A percentile compares a stretch with the other conserved stretches of the same genome.
Evolutionary conservation across 2,888 invertebrate genomes (phyloP).

Genomic region (Stratiomys singularior): DNA sequence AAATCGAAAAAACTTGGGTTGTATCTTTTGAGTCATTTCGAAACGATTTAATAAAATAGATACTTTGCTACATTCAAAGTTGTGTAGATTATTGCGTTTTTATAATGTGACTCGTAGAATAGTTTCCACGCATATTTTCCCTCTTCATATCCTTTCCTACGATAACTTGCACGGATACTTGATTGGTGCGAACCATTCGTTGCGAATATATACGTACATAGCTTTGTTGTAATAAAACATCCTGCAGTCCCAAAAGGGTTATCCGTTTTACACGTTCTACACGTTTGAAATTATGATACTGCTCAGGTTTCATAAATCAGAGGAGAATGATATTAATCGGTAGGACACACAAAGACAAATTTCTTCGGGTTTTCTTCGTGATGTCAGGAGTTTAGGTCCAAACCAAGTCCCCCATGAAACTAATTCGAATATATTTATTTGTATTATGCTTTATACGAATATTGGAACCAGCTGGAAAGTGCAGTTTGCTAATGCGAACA

Average conservation of each 20-base stretch:
- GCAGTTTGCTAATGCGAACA: too few species aligned
- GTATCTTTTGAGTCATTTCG: too few species aligned
- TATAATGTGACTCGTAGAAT: too few species aligned
- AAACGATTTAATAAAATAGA: too few species aligned
- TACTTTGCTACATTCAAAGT: too few species aligned
- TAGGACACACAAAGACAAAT: slow-evolving; percentile 38
- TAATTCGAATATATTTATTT: not conserved
- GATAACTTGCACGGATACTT: too few species aligned
- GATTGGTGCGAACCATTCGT: too few species aligned
- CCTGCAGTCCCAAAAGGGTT: slow-evolving; percentile 33
- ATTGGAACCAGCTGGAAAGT: not conserved
- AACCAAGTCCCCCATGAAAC: not conserved
- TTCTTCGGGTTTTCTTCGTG: slow-evolving; percentile 12
- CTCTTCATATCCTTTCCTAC: too few species aligned
- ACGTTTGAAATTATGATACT: slow-evolving; percentile 42
- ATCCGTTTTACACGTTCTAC: slow-evolving; percentile 31
- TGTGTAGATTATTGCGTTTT: too few species aligned
- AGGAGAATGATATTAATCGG: slow-evolving; percentile 41
- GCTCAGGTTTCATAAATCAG: slow-evolving; percentile 41
- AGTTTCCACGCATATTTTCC: too few species aligned
- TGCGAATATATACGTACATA: too few species aligned
- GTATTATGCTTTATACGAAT: not conserved
- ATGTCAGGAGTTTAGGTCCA: not conserved
- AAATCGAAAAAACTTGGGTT: too few species aligned
- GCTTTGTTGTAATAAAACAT: slow-evolving; percentile 29